Conservation (phyloP, 2,888 invertebrate species). For the Cinara cedri region DNA sequence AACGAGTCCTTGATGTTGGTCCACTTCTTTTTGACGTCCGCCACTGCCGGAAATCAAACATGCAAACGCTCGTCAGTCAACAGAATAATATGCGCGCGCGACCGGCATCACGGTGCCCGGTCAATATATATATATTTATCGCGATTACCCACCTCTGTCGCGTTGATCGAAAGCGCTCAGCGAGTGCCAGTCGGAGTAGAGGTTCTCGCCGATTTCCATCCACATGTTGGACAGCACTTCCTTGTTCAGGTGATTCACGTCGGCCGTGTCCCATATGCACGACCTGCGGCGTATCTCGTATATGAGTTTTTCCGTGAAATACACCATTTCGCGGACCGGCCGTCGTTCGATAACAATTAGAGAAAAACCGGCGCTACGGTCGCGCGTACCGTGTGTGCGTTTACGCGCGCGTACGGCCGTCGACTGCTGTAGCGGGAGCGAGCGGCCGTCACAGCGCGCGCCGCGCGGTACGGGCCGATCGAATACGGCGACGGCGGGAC, state of each 20-base stretch:
- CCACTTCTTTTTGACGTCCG: conserved; percentile 49
- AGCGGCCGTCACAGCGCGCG: neutral
- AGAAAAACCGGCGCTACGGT: no score
- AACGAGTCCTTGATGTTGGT: conserved; percentile 54
- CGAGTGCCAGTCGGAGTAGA: conserved; percentile 37
- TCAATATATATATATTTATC: neutral
- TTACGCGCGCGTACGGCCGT: neutral
- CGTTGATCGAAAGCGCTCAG: conserved; percentile 29
- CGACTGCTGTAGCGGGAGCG: neutral
- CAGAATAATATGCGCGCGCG: neutral
- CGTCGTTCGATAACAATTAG: no score
- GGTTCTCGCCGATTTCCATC: conserved; percentile 34
- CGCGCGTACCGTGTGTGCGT: neutral
- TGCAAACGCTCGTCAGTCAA: neutral
- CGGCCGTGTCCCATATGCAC: conserved; percentile 47
- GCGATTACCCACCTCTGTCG: conserved; percentile 21
- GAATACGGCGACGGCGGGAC: conserved; percentile 33
- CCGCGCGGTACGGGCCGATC: conserved; percentile 17
- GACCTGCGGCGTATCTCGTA: conserved; percentile 29
- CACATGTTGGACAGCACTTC: conserved; percentile 33
- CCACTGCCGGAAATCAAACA: neutral
- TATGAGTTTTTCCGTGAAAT: conserved; percentile 50
- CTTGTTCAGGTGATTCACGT: conserved; percentile 49
- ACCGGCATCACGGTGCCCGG: neutral
- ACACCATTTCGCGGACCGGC: neutral